Evolutionary conservation across 2,797 vertebrate genomes (phyloP).

Genomic region (Rhinichthys osculus): DNA sequence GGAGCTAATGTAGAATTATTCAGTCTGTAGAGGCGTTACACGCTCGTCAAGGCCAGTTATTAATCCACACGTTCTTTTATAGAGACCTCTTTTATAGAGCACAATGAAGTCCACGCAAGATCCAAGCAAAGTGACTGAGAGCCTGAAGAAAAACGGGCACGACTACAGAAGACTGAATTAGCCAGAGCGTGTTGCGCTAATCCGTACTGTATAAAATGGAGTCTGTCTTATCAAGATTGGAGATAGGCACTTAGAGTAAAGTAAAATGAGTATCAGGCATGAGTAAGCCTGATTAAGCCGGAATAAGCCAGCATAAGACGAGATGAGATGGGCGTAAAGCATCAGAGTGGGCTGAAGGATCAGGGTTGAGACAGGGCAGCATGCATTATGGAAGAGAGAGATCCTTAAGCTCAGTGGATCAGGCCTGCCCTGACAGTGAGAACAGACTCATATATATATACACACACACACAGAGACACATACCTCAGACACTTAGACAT

Average conservation of each 20-base stretch:
- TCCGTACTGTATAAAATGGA: conserved; percentile 75
- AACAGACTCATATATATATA: conserved; percentile 28
- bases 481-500: conserved; percentile 29
- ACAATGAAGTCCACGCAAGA: conserved; percentile 27
- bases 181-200: conserved; percentile 70
- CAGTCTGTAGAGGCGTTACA: conserved; percentile 50
- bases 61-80: conserved; percentile 48
- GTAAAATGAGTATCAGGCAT: conserved; percentile 69
- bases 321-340: conserved; percentile 63
- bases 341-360: conserved; percentile 66
- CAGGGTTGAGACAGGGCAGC: conserved; percentile 72
- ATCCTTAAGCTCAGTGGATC: conserved; percentile 65
- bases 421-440: conserved; percentile 43
- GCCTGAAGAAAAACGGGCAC: conserved; percentile 73
- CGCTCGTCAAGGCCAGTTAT: conserved; percentile 43
- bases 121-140: conserved; percentile 46
- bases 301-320: conserved; percentile 76
- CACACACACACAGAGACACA: conserved; percentile 27
- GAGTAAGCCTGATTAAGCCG: conserved; percentile 82
- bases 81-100: background rate
- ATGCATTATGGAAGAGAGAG: conserved; percentile 80
- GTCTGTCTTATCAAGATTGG: conserved; percentile 52
- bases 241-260: conserved; percentile 53
- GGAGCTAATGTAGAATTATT: conserved; percentile 59
- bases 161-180: conserved; percentile 68